Base-by-base conservation (phyloP, 2,797 vertebrate species). In the Micropoecilia bifurca region DNA sequence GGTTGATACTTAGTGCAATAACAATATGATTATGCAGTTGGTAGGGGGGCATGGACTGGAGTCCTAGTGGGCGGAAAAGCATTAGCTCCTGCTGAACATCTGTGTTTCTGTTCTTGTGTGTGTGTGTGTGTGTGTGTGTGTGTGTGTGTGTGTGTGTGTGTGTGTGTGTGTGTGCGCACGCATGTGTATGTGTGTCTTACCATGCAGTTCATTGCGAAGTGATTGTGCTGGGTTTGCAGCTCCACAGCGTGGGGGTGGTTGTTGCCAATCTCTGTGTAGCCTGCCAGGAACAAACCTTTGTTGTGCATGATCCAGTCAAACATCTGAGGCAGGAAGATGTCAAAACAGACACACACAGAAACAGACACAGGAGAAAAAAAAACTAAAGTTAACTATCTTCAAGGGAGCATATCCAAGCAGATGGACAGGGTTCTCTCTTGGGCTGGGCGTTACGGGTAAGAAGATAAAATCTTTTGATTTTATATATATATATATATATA, bases 261-360 rank as follows among this genome's bases (percentile, higher is more conserved):
- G 95, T 97, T 97, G 86, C 99, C 99, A 0, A 99, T 99, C 93
- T 99, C 99, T 0, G 99, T 99, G 95, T 99, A 99, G 93, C 97
- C 97, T 81, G 98, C 98, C 93, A 99, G 95, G 95, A 99, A 99
- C 90, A 99, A 96, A 89, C 98, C 97, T 95, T 99, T 99, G 95
- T 99, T 99, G 97, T 99, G 98, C 95, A 98, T 97, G 96, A 99
- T 99, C 99, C 99, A 99, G 96, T 99, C 99, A 94, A 99, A 99
- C 98, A 99, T 99, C 99, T 99, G 95, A 90, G 14, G 76, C 50
- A 81, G 1, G 28, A 74, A 74, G 66, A 78, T 69, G 82, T 90
- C 77, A 79, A 39, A 57, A 75, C 66, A 77, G 72, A 85, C 75
- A 84, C 36, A 87, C 78, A 82, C 18, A 81, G 14, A 80, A 30